Evolutionary conservation across 2,888 invertebrate species (phyloP), one percentile per base, ranked within the genome.

Genomic region (Hyposoter didymator): DNA sequence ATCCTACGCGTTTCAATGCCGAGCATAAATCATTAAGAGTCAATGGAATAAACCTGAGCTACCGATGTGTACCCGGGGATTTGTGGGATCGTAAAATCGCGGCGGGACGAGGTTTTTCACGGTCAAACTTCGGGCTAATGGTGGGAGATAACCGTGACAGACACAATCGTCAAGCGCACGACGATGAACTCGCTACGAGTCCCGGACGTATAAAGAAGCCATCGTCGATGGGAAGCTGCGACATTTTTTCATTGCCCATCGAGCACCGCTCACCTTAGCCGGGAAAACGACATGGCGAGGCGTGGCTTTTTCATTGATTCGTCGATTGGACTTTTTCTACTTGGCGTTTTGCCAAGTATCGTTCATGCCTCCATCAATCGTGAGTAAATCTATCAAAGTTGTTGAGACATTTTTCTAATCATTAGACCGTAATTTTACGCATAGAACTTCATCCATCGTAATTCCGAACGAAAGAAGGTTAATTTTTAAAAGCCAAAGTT

Each of bases 201-300:
- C 64, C 64, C 43, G 43, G 45, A 84, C 87, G 84, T 93, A 93
- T 93, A 93, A 93, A 93, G 90, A 90, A 92, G 90, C 90, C 85
- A 70, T 86, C 87, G 70, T 87, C 81, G 62, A 83, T 80, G 84
- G 86, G 86, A 82, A 80, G 86, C 87, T 88, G 88, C 86, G 89
- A 92, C 92, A 92, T 87, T 92, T 92, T 91, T 91, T 89, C 87
- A 89, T 90, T 88, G 88, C 84, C 89, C 89, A 86, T 81, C 88
- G 87, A 87, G 88, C 81, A 84, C 87, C 88, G 85, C 84, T 89
- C 89, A 89, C 86, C 88, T 35, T 74, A 70, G 82, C 22, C 88
- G 81, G 84, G 88, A 69, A 78, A 84, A 67, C 59, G 39, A 75
- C 4, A 82, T 87, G 86, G 79, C 84, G 55, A 39, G 75, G 74